Conservation (phyloP, 2,113 vertebrate genomes). For the Misgurnus mizolepis region DNA sequence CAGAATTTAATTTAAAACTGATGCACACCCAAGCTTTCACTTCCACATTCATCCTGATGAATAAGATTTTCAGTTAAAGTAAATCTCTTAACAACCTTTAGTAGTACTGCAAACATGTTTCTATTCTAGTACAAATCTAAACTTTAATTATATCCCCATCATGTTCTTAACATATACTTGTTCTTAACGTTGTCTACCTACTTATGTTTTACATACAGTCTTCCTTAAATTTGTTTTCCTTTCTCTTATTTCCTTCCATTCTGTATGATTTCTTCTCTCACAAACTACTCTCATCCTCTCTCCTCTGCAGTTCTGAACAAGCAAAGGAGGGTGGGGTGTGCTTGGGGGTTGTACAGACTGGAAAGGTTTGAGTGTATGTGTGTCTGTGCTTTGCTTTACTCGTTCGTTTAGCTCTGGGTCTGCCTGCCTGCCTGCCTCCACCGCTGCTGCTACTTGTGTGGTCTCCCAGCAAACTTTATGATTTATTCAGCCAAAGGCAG, state of each 20-base stretch:
- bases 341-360: conserved; percentile 16
- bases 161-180: conserved; percentile 10
- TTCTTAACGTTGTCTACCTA: conserved; percentile 53
- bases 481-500: conserved; percentile 99
- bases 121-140: conserved; percentile 28
- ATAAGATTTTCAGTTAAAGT: not conserved
- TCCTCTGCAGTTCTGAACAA: conserved; percentile 76
- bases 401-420: conserved; percentile 68
- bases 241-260: conserved; percentile 18
- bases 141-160: not conserved
- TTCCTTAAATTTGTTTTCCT: not conserved
- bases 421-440: conserved; percentile 66
- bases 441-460: conserved; percentile 91
- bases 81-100: conserved; percentile 65
- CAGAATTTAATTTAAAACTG: too few species aligned
- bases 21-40: too few species aligned
- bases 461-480: conserved; percentile 97
- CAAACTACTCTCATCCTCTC: conserved; percentile 35
- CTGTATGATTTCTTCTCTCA: conserved; percentile 16
- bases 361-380: conserved; percentile 53
- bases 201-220: conserved; percentile 61
- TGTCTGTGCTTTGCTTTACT: conserved; percentile 81
- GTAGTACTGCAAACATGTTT: conserved; percentile 55
- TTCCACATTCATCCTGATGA: not conserved
- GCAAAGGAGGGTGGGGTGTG: conserved; percentile 74